These are phyloP conservation scores for Dendronephthya gigantea DNA, from an alignment of 64 coral and sea anemone genomes.

Conservation along the genomic window DNA sequence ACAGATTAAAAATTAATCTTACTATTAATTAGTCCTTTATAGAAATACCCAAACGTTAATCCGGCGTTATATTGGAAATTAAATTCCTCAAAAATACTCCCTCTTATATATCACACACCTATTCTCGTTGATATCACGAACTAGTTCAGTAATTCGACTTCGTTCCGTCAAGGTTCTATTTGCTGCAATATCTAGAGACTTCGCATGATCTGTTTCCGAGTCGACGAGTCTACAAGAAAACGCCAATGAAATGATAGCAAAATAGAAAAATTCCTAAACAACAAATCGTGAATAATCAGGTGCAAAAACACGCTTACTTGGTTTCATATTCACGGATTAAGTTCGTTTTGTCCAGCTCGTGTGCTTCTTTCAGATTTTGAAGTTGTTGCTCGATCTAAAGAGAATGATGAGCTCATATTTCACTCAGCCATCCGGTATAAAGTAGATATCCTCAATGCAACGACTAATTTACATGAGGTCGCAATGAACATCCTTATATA, in stretches of 20 bases:
- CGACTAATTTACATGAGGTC: too few species aligned
- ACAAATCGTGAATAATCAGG: neutral
- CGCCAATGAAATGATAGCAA: neutral
- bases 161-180: neutral
- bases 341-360: neutral
- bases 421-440: neutral
- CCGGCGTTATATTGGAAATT: too few species aligned
- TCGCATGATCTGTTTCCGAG: neutral
- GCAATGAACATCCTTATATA: too few species aligned
- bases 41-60: too few species aligned
- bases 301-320: neutral
- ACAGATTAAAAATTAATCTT: too few species aligned
- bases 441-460: too few species aligned
- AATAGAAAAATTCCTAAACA: neutral
- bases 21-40: too few species aligned
- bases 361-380: neutral
- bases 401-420: neutral
- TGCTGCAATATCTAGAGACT: constrained; percentile 4
- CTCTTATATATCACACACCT: neutral
- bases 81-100: too few species aligned
- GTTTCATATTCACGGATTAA: neutral
- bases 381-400: neutral
- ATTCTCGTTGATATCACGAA: neutral
- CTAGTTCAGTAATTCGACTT: neutral
- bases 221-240: neutral